Conservation (phyloP, 2,888 invertebrate species). For the Chelonus formosanus region DNA sequence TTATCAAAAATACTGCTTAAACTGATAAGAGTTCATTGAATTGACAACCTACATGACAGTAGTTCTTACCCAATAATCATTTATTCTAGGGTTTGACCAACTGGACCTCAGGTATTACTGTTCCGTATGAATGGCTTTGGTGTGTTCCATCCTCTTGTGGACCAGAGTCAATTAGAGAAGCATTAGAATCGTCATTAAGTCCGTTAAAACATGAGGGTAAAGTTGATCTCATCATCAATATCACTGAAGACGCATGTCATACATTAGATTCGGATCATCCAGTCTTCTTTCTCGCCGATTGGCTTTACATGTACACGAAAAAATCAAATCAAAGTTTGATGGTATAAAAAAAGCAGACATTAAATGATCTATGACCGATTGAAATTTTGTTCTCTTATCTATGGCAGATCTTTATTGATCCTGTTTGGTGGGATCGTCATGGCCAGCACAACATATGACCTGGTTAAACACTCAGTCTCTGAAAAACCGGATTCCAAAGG, state of each 20-base stretch:
- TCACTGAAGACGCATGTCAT: slow-evolving; percentile 49
- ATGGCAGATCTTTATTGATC: slow-evolving; percentile 32
- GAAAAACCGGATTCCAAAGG: slow-evolving; percentile 44
- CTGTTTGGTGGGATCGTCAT: slow-evolving; percentile 47
- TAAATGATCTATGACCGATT: slow-evolving; percentile 3
- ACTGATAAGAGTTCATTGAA: neutral
- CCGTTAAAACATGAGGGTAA: slow-evolving; percentile 49
- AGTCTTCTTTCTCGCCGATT: slow-evolving; percentile 48
- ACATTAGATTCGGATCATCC: slow-evolving; percentile 43
- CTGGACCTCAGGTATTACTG: slow-evolving; percentile 38
- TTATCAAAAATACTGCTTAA: neutral
- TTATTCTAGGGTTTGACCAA: slow-evolving; percentile 36
- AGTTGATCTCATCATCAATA: slow-evolving; percentile 49
- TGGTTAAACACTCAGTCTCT: slow-evolving; percentile 41
- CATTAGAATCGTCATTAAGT: slow-evolving; percentile 50
- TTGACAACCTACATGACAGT: no score
- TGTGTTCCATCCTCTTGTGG: slow-evolving; percentile 60
- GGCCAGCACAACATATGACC: slow-evolving; percentile 54
- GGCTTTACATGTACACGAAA: slow-evolving; percentile 53
- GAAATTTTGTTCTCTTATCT: slow-evolving; percentile 20
- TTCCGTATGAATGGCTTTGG: slow-evolving; percentile 55
- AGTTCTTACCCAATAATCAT: neutral
- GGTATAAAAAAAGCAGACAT: slow-evolving; percentile 11
- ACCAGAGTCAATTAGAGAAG: slow-evolving; percentile 49
- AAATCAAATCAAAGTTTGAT: slow-evolving; percentile 22